phyloP scores from a whole-genome alignment of 2,797 vertebrate species.

The Cynopterus sphinx region DNA sequence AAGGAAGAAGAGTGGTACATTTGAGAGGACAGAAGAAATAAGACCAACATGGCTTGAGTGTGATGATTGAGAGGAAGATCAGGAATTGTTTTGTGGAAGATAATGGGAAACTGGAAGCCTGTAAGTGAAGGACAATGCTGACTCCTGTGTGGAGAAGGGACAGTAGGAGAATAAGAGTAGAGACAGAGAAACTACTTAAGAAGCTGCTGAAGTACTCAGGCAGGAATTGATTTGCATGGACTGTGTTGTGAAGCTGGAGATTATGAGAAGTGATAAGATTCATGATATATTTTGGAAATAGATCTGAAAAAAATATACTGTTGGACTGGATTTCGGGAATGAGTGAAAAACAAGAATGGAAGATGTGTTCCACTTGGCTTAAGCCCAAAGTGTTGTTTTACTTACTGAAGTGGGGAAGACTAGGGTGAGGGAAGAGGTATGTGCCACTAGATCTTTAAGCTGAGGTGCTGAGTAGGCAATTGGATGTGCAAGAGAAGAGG shows the following conservation, averaged over 20 bases:
- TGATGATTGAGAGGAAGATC: not conserved
- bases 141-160: not conserved
- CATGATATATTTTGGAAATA: not conserved
- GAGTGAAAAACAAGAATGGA: not conserved
- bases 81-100: not conserved
- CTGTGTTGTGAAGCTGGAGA: not conserved
- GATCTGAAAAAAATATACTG: not conserved
- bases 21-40: not conserved
- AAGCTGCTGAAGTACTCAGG: not conserved
- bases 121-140: not conserved
- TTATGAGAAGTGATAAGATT: not conserved
- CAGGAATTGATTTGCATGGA: not conserved
- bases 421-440: not conserved
- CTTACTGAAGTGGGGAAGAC: not conserved
- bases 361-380: not conserved
- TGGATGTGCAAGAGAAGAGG: not conserved
- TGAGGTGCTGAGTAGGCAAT: not conserved
- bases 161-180: not conserved
- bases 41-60: not conserved
- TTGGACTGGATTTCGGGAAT: not conserved
- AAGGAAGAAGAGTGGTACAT: not conserved
- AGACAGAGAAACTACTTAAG: not conserved
- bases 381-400: not conserved
- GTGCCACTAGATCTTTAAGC: not conserved
- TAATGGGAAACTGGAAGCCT: not conserved